Evolutionary conservation across 2,113 vertebrate genomes (phyloP).

Genomic region (Axis porcinus): DNA sequence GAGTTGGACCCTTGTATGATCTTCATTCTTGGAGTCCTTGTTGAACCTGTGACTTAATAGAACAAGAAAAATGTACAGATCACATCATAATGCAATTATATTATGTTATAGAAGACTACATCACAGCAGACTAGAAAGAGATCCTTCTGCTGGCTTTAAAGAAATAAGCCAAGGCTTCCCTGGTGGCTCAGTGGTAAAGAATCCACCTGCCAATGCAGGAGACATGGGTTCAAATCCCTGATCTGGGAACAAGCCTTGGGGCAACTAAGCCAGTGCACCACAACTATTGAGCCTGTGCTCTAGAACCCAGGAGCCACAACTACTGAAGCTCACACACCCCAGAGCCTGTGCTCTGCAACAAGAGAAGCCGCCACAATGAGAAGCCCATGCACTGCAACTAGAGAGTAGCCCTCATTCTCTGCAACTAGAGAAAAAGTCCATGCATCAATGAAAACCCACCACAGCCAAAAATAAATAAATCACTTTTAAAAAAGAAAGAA

Average conservation of each 20-base stretch:
- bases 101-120: background rate
- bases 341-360: background rate
- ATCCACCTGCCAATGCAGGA: background rate
- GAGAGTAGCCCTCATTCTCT: background rate
- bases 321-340: background rate
- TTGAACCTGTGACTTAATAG: background rate
- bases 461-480: background rate
- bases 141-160: background rate
- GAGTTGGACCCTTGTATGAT: background rate
- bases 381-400: background rate
- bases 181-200: background rate
- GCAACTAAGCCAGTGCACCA: background rate
- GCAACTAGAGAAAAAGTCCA: background rate
- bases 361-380: background rate
- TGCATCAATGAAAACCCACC: background rate
- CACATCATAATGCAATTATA: background rate
- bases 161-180: background rate
- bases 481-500: background rate
- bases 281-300: background rate
- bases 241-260: background rate
- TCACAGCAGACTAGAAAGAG: background rate
- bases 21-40: background rate
- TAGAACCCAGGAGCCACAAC: background rate
- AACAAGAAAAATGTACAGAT: background rate
- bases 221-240: background rate